These are phyloP conservation scores for Harpegnathos saltator DNA, from an alignment of 1,140 invertebrate species.

Conservation along the genomic window DNA sequence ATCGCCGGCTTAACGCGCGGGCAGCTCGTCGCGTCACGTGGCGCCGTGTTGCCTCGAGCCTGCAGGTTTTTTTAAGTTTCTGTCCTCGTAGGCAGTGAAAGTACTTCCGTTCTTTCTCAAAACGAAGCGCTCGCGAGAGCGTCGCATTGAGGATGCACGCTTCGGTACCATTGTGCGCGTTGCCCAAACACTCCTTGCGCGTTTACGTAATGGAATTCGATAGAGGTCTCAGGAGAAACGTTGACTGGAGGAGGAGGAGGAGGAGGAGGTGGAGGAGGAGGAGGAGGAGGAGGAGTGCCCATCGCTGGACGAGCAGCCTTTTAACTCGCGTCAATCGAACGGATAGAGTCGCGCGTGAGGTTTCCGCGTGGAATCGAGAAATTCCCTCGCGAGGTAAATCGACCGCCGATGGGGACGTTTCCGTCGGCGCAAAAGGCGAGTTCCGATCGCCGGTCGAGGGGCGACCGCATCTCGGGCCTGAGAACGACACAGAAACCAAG, in stretches of 20 bases:
- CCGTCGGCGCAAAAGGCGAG: neutral
- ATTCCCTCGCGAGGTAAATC: neutral
- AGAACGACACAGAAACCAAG: slow-evolving; percentile 17
- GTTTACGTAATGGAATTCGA: slow-evolving; percentile 71
- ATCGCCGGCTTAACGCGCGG: slow-evolving; percentile 26
- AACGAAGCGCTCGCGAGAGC: slow-evolving; percentile 69
- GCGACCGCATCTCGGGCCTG: neutral
- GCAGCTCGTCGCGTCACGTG: slow-evolving; percentile 39
- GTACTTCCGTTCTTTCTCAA: slow-evolving; percentile 82
- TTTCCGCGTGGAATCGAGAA: neutral
- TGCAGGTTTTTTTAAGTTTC: slow-evolving; percentile 64
- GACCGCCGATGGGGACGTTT: neutral
- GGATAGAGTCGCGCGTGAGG: neutral
- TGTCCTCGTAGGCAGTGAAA: slow-evolving; percentile 76
- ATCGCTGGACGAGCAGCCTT: slow-evolving; percentile 9
- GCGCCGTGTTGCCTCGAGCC: slow-evolving; percentile 31
- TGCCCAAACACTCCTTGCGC: slow-evolving; percentile 68
- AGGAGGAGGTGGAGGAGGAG: too few relatives aligned
- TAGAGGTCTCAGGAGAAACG: slow-evolving; percentile 60
- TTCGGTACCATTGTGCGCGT: slow-evolving; percentile 69
- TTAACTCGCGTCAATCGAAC: neutral
- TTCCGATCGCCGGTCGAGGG: neutral
- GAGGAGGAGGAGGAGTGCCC: neutral
- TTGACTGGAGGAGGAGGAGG: neutral
- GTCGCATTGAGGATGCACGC: slow-evolving; percentile 71